phyloP scores from a whole-genome alignment of 2,113 vertebrate species.

The Ceratotherium simum region DNA sequence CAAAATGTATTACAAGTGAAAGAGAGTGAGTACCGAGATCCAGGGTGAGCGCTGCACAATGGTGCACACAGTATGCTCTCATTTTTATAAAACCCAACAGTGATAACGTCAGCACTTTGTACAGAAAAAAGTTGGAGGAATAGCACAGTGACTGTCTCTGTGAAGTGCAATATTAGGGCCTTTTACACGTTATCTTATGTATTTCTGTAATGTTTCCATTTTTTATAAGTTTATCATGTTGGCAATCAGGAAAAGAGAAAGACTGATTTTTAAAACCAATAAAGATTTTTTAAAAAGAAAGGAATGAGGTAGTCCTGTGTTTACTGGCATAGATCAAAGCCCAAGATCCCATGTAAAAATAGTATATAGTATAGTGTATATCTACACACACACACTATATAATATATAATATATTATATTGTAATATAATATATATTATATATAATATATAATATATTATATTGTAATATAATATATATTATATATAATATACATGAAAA shows the following conservation, averaged over 20 bases:
- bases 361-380: neutral
- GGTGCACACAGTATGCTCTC: rapidly evolving
- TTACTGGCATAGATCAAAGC: neutral
- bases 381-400: too few species aligned
- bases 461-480: neutral
- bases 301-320: neutral
- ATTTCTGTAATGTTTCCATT: neutral
- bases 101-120: rapidly evolving
- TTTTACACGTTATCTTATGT: neutral
- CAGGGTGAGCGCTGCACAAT: neutral
- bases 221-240: neutral
- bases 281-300: neutral
- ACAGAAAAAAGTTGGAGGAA: neutral
- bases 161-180: neutral
- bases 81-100: too few species aligned
- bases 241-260: neutral
- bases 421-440: neutral
- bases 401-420: too few species aligned
- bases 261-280: neutral
- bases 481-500: too few species aligned
- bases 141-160: neutral
- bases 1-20: rapidly evolving
- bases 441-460: neutral
- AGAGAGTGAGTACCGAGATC: too few species aligned
- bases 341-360: neutral